Percentiles rank a stretch among this genome's conserved stretches.
phyloP scores from a whole-genome alignment of 2,113 vertebrate genomes.

The Theristicus caerulescens region DNA sequence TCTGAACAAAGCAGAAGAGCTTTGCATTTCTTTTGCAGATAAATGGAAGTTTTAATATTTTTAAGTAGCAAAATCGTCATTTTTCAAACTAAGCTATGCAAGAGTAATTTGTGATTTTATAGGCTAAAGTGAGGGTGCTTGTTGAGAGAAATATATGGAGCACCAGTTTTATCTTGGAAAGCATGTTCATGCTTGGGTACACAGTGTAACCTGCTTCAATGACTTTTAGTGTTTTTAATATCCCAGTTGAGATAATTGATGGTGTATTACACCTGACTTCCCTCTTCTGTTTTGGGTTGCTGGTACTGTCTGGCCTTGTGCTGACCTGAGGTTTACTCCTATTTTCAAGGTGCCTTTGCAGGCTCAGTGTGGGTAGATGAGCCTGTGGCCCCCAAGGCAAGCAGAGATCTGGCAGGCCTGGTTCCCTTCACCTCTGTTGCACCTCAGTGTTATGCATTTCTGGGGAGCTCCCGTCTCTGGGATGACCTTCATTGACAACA shows the following conservation, averaged over 20 bases:
- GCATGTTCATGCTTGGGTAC: neutral
- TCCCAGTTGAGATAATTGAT: neutral
- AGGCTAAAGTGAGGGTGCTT: neutral
- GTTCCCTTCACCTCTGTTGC: neutral
- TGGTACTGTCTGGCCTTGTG: neutral
- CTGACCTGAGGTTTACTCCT: neutral
- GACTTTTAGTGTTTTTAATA: neutral
- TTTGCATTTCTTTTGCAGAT: neutral
- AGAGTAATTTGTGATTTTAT: neutral
- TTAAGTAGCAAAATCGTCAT: neutral
- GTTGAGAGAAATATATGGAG: neutral
- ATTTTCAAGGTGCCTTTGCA: neutral
- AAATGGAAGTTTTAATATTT: neutral
- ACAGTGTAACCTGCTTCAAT: neutral
- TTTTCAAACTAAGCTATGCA: neutral
- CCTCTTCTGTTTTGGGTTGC: rapidly evolving
- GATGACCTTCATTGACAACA: neutral
- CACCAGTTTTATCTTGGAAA: neutral
- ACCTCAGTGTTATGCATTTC: neutral
- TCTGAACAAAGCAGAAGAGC: neutral
- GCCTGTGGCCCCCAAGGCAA: neutral
- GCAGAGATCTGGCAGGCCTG: neutral
- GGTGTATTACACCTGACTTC: neutral
- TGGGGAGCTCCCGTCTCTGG: neutral
- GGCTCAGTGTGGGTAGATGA: neutral